Percentiles rank a stretch among this genome's conserved stretches.
These are phyloP conservation scores for Papilio polyxenes DNA, from an alignment of 1,140 invertebrate genomes.

Conservation along the genomic window DNA sequence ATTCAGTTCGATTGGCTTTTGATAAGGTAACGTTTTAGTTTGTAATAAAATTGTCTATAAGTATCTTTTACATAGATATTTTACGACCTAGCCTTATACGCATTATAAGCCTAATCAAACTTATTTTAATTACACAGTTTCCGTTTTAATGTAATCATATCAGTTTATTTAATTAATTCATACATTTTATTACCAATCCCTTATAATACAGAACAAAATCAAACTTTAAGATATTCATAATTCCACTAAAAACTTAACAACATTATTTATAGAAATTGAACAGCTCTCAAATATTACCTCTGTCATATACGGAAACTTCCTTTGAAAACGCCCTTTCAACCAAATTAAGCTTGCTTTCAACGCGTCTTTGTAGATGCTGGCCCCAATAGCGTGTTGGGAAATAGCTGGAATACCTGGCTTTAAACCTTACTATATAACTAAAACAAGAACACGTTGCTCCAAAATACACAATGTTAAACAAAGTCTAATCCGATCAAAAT, in stretches of 20 bases:
- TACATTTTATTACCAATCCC: too few species aligned
- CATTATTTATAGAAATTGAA: not conserved
- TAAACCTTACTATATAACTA: slow-evolving; percentile 14
- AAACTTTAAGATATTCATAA: not conserved
- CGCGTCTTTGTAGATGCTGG: slow-evolving; percentile 41
- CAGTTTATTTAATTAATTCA: too few species aligned
- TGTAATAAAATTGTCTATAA: not conserved
- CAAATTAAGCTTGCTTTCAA: slow-evolving; percentile 50
- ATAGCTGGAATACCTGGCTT: slow-evolving; percentile 51
- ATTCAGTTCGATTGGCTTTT: slow-evolving; percentile 12
- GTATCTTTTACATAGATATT: not conserved
- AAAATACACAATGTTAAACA: not conserved
- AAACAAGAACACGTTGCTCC: not conserved
- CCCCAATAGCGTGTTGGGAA: slow-evolving; percentile 42
- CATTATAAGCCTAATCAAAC: too few species aligned
- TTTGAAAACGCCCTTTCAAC: slow-evolving; percentile 50
- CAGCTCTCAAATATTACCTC: slow-evolving; percentile 45
- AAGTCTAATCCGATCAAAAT: not conserved
- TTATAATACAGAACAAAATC: not conserved
- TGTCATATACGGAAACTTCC: slow-evolving; percentile 42
- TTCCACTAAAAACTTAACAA: not conserved
- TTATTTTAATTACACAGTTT: too few species aligned
- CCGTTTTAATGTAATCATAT: too few species aligned
- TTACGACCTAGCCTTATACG: too few species aligned
- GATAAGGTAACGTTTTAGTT: not conserved